A percentile compares a stretch with the other conserved stretches of the same genome.
These are phyloP conservation scores for Malurus splendens DNA, from an alignment of 2,797 vertebrate genomes.

Conservation along the genomic window DNA sequence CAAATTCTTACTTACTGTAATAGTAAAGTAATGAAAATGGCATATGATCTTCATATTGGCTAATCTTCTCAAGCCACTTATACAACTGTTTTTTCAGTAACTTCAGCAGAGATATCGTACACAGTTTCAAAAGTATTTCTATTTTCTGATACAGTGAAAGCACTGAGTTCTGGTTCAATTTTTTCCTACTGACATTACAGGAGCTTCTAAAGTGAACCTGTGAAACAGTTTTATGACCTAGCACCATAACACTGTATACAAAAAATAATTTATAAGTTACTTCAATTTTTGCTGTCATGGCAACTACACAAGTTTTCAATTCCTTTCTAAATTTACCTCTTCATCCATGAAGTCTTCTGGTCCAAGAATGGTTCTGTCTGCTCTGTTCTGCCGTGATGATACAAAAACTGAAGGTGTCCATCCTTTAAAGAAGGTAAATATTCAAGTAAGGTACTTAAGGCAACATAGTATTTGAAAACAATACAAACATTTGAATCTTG, in stretches of 20 bases:
- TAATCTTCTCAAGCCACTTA: not conserved
- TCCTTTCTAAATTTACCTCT: conserved; percentile 76
- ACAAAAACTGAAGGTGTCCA: conserved; percentile 89
- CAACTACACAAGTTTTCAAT: not conserved
- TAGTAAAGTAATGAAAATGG: not conserved
- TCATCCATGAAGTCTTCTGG: conserved; percentile 98
- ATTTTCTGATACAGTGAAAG: not conserved
- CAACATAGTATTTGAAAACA: not conserved
- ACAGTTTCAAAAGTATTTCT: not conserved
- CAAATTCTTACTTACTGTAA: not conserved
- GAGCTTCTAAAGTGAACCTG: not conserved
- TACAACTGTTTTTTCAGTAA: not conserved
- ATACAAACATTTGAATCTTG: not conserved
- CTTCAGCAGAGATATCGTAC: not conserved
- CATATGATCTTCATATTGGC: not conserved
- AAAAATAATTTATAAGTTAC: not conserved
- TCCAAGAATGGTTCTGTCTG: conserved; percentile 70
- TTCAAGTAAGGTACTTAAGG: not conserved
- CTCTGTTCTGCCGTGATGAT: conserved; percentile 88
- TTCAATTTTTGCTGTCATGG: not conserved
- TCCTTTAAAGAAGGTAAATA: conserved; percentile 67
- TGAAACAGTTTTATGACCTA: not conserved
- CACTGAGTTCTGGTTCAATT: not conserved
- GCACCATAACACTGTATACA: not conserved
- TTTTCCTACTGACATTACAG: not conserved